These are phyloP conservation scores for Epirrhoe tristata DNA, from an alignment of 2,888 invertebrate species.

Conservation along the genomic window DNA sequence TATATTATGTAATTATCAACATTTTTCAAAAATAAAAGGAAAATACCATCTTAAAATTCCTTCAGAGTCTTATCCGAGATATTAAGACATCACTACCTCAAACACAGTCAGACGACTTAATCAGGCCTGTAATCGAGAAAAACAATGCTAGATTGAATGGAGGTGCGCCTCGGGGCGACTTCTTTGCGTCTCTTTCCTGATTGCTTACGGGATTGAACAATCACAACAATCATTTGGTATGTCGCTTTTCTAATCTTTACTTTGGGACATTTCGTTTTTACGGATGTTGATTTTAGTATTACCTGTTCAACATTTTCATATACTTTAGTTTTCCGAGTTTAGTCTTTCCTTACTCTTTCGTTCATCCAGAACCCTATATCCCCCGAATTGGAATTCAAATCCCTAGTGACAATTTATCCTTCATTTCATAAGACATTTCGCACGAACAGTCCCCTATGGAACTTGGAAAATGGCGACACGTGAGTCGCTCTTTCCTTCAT, in stretches of 20 bases:
- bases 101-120: constrained; percentile 69
- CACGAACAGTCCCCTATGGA: constrained; percentile 67
- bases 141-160: constrained; percentile 72
- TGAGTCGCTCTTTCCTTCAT: constrained; percentile 47
- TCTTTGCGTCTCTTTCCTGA: constrained; percentile 37
- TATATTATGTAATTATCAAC: no score
- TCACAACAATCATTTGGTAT: constrained; percentile 37
- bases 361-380: constrained; percentile 42
- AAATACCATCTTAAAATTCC: constrained; percentile 2
- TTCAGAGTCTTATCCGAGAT: constrained; percentile 15
- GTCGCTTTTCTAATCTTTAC: constrained; percentile 30
- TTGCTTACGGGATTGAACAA: constrained; percentile 42
- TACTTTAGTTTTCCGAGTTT: background rate
- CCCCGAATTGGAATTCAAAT: constrained; percentile 47
- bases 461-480: constrained; percentile 57
- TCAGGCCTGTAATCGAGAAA: constrained; percentile 78
- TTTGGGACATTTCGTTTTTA: constrained; percentile 7
- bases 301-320: background rate
- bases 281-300: background rate
- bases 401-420: constrained; percentile 66
- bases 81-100: constrained; percentile 44
- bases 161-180: constrained; percentile 52
- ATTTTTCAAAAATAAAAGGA: no score
- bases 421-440: constrained; percentile 66
- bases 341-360: background rate